Conservation (phyloP, 2,797 vertebrate genomes). For the Falco peregrinus region DNA sequence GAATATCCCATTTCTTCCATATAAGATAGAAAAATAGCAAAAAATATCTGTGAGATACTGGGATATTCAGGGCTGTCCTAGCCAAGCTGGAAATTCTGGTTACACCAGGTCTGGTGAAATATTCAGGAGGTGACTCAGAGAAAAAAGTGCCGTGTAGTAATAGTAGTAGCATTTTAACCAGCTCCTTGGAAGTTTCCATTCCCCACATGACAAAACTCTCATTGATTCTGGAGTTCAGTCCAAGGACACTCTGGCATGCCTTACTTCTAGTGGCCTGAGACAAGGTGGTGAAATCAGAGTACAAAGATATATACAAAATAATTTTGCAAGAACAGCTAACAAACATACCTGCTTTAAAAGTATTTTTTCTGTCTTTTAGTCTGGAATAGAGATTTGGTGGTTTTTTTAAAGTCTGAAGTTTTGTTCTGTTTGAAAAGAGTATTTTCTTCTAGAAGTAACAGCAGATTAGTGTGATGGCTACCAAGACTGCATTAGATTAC, state of each 20-base stretch:
- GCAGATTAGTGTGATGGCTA: not conserved
- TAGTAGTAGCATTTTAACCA: not conserved
- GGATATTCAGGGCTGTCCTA: not conserved
- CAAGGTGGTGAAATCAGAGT: not conserved
- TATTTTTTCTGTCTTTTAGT: not conserved
- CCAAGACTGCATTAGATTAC: not conserved
- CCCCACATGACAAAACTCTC: not conserved
- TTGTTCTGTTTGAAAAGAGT: not conserved
- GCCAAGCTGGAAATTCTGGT: conserved; percentile 41
- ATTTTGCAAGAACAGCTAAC: not conserved
- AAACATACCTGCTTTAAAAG: not conserved
- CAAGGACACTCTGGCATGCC: not conserved
- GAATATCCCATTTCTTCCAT: not conserved
- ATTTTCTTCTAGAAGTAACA: not conserved
- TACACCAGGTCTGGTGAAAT: not conserved
- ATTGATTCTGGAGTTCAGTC: conserved; percentile 41
- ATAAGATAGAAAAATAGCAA: not conserved
- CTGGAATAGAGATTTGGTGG: not conserved
- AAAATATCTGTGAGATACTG: not conserved
- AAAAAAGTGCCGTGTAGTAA: not conserved
- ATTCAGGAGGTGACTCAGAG: not conserved
- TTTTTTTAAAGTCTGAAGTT: not conserved
- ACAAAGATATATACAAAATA: not conserved
- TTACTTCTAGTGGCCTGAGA: not conserved
- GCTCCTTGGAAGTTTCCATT: conserved; percentile 14